These are phyloP conservation scores for Candoia aspera DNA, from an alignment of 2,113 vertebrate genomes.

Conservation along the genomic window DNA sequence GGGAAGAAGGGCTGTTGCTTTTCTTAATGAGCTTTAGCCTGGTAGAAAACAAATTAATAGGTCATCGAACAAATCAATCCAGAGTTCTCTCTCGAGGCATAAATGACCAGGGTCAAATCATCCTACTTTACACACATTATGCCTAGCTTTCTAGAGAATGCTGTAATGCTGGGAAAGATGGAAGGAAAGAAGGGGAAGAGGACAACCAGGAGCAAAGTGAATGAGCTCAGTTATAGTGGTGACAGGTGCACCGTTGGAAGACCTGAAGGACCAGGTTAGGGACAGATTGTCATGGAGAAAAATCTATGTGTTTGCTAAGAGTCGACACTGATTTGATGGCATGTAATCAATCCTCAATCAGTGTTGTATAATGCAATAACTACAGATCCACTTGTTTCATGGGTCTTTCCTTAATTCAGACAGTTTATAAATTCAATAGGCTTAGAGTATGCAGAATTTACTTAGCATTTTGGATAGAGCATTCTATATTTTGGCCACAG, in stretches of 20 bases:
- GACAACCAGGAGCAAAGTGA: not conserved
- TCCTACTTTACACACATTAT: not conserved
- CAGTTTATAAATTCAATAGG: not conserved
- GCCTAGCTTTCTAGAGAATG: not conserved
- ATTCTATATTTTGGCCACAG: not conserved
- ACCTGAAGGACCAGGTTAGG: no score
- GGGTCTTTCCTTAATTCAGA: not conserved
- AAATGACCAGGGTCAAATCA: not conserved
- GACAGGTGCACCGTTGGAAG: no score
- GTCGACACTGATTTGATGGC: no score
- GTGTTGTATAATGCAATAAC: not conserved
- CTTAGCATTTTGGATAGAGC: not conserved
- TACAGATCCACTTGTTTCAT: not conserved
- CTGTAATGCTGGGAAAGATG: not conserved
- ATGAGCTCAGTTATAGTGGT: no score
- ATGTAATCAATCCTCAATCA: no score
- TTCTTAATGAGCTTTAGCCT: not conserved
- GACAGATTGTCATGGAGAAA: no score
- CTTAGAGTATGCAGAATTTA: not conserved
- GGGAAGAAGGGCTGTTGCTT: not conserved
- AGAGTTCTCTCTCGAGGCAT: not conserved
- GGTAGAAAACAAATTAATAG: not conserved
- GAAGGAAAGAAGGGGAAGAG: not conserved
- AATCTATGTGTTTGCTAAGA: no score
- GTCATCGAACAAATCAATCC: not conserved